Conservation (phyloP, 2,888 invertebrate genomes). For the Belgica antarctica region DNA sequence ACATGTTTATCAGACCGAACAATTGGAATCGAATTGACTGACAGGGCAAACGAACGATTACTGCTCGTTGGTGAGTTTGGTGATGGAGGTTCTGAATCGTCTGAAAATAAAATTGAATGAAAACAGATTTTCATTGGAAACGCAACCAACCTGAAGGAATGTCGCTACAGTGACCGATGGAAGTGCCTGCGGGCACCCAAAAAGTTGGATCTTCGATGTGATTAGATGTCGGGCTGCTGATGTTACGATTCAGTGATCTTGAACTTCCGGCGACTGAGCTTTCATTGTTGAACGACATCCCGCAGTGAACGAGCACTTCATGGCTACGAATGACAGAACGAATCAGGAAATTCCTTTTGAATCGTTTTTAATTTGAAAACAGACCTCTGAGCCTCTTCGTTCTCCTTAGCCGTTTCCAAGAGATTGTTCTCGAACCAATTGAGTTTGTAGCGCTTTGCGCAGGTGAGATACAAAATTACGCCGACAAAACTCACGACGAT, state of each 20-base stretch:
- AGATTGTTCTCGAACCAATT: slow-evolving; percentile 63
- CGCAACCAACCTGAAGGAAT: slow-evolving; percentile 45
- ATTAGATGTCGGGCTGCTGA: slow-evolving; percentile 51
- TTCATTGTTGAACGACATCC: slow-evolving; percentile 53
- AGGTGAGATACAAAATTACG: slow-evolving; percentile 57
- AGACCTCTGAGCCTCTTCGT: slow-evolving; percentile 54
- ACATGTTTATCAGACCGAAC: slow-evolving; percentile 59
- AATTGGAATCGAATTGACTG: slow-evolving; percentile 54
- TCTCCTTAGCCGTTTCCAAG: slow-evolving; percentile 57
- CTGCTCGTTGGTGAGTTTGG: slow-evolving; percentile 56
- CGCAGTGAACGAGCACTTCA: slow-evolving; percentile 54
- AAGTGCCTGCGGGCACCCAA: slow-evolving; percentile 53
- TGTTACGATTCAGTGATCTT: slow-evolving; percentile 50
- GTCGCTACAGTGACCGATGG: slow-evolving; percentile 42
- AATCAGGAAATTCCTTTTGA: too few relatives aligned
- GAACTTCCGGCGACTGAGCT: slow-evolving; percentile 53
- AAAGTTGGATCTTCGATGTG: slow-evolving; percentile 55
- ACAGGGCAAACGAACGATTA: slow-evolving; percentile 54
- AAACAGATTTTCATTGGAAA: too few relatives aligned
- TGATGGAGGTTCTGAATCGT: slow-evolving; percentile 55
- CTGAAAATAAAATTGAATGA: slow-evolving; percentile 45
- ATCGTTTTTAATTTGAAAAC: background rate
- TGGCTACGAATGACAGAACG: slow-evolving; percentile 49
- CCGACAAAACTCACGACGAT: slow-evolving; percentile 56
- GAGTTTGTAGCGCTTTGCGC: slow-evolving; percentile 58